phyloP scores from a whole-genome alignment of 2,113 vertebrate species.

The Gallinago jamesoni region DNA sequence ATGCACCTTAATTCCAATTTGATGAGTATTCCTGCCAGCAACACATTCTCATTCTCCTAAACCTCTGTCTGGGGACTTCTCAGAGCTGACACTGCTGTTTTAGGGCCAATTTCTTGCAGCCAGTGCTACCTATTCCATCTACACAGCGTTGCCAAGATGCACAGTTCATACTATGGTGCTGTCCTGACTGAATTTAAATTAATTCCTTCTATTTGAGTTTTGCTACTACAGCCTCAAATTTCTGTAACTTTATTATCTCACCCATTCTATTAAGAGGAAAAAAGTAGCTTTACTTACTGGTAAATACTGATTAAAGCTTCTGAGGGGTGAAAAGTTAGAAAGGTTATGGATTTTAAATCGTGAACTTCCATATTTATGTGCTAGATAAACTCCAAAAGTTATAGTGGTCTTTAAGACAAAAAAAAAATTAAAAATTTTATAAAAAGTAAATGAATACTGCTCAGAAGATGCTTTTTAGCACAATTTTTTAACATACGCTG shows the following conservation, averaged over 20 bases:
- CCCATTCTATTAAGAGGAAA: not conserved
- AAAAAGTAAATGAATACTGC: not conserved
- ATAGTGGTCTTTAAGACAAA: not conserved
- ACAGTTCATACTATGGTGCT: not conserved
- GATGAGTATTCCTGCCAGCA: slow-evolving; percentile 9
- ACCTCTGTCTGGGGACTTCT: slow-evolving; percentile 16
- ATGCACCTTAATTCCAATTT: slow-evolving; percentile 23
- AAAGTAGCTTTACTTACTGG: slow-evolving; percentile 10
- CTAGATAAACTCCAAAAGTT: not conserved
- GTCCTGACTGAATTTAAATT: not conserved
- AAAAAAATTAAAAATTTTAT: not conserved
- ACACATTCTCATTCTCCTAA: slow-evolving; percentile 44
- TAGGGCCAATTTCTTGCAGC: slow-evolving; percentile 29
- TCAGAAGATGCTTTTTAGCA: not conserved
- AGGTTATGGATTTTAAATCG: not conserved
- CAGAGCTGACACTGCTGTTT: slow-evolving; percentile 31
- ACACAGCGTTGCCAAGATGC: slow-evolving; percentile 2
- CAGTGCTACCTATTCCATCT: slow-evolving; percentile 3
- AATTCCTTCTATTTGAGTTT: slow-evolving; percentile 23
- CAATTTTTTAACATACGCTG: not conserved
- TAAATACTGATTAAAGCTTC: slow-evolving; percentile 8
- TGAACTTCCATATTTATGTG: not conserved
- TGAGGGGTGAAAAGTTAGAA: not conserved
- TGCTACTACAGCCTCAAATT: not conserved
- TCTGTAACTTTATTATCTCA: slow-evolving; percentile 14